Percentiles rank a stretch among this genome's conserved stretches.
Conservation (phyloP, 2,113 vertebrate genomes). For the Corythornis madagascariensis region DNA sequence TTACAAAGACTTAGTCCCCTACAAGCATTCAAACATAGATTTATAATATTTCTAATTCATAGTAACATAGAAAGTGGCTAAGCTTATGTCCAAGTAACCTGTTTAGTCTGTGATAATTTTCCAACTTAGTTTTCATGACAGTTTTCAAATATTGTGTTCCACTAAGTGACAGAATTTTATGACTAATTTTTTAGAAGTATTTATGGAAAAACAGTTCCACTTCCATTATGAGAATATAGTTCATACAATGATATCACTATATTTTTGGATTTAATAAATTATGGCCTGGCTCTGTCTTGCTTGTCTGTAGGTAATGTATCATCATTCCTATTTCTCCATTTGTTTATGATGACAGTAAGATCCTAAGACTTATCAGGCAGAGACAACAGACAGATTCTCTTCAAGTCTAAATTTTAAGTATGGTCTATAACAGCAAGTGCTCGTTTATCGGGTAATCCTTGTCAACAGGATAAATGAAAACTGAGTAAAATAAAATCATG, state of each 20-base stretch:
- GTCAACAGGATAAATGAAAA: conserved; percentile 28
- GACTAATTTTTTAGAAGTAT: not conserved
- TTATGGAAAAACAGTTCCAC: not conserved
- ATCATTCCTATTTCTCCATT: not conserved
- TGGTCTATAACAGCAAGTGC: not conserved
- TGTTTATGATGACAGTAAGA: not conserved
- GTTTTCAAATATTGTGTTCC: not conserved
- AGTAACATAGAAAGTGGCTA: not conserved
- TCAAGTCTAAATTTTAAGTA: not conserved
- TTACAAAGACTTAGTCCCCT: not conserved
- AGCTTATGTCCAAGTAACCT: not conserved
- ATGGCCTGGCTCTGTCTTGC: not conserved
- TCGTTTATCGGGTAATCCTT: not conserved
- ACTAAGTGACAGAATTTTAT: not conserved
- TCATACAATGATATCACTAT: not conserved
- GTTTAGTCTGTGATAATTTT: not conserved
- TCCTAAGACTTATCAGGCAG: not conserved
- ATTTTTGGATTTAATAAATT: not conserved
- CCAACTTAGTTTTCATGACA: not conserved
- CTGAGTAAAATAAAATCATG: not conserved
- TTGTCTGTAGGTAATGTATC: not conserved
- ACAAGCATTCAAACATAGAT: not conserved
- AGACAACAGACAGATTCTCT: not conserved
- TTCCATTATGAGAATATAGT: not conserved
- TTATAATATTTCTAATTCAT: not conserved